These are phyloP conservation scores for Pseudococcus jackbeardsleyi DNA, from an alignment of 2,888 invertebrate species.

Conservation along the genomic window DNA sequence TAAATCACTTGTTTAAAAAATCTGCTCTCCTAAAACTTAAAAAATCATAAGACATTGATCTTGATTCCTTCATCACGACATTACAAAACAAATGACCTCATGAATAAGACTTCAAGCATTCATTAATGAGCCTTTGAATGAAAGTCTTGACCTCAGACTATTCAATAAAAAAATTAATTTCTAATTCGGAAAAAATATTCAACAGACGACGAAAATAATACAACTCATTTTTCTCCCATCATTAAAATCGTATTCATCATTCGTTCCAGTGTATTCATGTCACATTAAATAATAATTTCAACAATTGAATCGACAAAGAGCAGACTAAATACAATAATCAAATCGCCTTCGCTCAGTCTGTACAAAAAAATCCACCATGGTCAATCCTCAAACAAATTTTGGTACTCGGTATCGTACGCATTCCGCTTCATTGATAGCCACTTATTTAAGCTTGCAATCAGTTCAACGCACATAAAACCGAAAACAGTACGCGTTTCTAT, in stretches of 20 bases:
- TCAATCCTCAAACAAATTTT: not conserved
- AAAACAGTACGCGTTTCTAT: slow-evolving; percentile 16
- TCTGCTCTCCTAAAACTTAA: not conserved
- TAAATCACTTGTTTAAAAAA: no score
- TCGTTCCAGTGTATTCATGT: slow-evolving; percentile 16
- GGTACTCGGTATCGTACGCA: not conserved
- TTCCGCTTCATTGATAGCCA: not conserved
- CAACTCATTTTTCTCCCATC: not conserved
- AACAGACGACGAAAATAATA: not conserved
- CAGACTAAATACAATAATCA: not conserved
- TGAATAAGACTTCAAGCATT: not conserved
- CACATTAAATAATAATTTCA: not conserved
- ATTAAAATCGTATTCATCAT: slow-evolving; percentile 51
- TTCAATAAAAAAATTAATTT: not conserved
- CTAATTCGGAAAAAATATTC: not conserved
- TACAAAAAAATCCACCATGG: not conserved
- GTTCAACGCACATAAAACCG: not conserved
- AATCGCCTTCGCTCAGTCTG: not conserved
- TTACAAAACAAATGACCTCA: not conserved
- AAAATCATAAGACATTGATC: not conserved
- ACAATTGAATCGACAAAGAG: not conserved
- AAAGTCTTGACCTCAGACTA: not conserved
- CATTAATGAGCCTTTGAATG: not conserved
- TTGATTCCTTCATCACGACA: no score
- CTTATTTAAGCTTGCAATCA: not conserved